Evolutionary conservation across 2,797 vertebrate genomes (phyloP), one percentile per base, ranked within the genome.

Genomic region (Enteromius viviparus): DNA sequence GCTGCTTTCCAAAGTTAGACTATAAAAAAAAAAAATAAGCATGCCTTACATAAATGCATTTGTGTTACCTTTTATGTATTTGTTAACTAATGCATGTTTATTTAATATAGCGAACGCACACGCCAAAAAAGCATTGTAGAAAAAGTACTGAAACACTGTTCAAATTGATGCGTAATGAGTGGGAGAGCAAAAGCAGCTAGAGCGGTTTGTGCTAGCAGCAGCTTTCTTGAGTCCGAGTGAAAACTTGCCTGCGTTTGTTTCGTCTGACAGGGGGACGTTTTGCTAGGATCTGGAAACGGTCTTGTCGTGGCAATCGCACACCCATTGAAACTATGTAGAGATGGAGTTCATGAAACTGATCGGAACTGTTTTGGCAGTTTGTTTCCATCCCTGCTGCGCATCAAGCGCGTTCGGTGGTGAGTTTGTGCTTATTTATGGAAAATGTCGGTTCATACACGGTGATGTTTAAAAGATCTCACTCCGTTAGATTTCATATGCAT

Each of bases 291-390:
- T 21, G 40, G 68, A 66, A 66, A 45, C 37, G 14, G 23, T 55
- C 6, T 45, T 29, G 17, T 29, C n/a, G 78, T 21, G n/a, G n/a
- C 32, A 58, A 45, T 70, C 26, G 80, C 83, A 88, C 82, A 84
- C 51, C 51, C 58, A 21, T 42, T 32, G 89, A 94, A 93, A 92
- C 93, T 94, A 86, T 87, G 94, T 91, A 90, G 92, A 95, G 79
- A 96, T 95, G 95, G 94, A 95, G 91, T 89, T 94, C 45, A 90
- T 95, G 89, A 94, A 71, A 89, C 87, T 95, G 80, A 89, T 95
- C 80, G 92, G 94, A 89, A 89, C 92, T 1, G 89, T 95, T 72
- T 85, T 96, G 87, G 90, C 92, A 76, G 87, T 96, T 42, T 91
- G 93, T 47, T 92, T 93, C 86, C 91, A 93, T 87, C 91, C 89